Conservation (phyloP, 2,797 vertebrate species). For the Otolemur crassicaudatus region DNA sequence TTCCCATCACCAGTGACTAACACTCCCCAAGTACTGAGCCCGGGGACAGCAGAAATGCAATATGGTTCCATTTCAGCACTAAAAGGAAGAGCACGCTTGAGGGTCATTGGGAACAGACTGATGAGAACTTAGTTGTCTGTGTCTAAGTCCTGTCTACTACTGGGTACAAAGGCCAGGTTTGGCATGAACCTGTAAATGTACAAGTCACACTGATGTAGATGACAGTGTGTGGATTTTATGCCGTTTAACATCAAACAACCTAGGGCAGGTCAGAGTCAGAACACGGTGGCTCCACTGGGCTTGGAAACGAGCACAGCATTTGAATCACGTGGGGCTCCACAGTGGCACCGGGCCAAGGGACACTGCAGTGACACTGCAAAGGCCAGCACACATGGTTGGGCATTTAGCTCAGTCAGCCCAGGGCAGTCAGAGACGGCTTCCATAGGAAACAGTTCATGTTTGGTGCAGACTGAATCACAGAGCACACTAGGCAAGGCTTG, state of each 20-base stretch:
- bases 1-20: not conserved
- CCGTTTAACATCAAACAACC: not conserved
- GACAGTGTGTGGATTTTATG: not conserved
- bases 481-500: not conserved
- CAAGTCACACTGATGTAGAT: not conserved
- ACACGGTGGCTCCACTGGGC: not conserved
- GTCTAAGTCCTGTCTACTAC: not conserved
- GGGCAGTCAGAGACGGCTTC: accelerated
- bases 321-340: not conserved
- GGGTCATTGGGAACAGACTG: not conserved
- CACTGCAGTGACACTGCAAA: not conserved
- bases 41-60: not conserved
- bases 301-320: not conserved
- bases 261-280: not conserved
- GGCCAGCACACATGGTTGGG: not conserved
- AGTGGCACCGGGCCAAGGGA: not conserved
- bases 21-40: not conserved
- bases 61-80: not conserved
- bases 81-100: not conserved
- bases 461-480: not conserved
- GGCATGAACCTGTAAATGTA: not conserved
- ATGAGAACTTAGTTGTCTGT: not conserved
- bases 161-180: not conserved
- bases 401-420: not conserved
- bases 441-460: not conserved